Percentiles rank a stretch among this genome's conserved stretches.
Conservation (phyloP, 2,113 vertebrate species). For the Hippocampus mohnikei region DNA sequence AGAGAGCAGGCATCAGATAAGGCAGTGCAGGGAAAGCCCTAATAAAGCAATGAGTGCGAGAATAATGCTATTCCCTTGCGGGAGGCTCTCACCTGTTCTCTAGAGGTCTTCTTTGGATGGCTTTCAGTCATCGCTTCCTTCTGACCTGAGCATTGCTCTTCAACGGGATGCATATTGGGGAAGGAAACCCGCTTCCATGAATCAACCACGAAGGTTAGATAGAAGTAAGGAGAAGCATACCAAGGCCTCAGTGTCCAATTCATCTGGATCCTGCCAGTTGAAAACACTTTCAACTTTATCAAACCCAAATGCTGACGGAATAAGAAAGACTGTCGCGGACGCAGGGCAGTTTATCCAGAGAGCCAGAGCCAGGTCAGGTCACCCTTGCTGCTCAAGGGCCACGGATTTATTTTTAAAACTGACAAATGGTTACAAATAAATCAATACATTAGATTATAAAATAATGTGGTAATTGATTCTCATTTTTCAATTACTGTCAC, state of each 20-base stretch:
- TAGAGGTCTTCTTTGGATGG: neutral
- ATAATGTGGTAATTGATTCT: too few species aligned
- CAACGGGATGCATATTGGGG: conserved; percentile 38
- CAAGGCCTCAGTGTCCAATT: neutral
- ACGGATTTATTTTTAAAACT: too few species aligned
- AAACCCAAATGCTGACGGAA: too few species aligned
- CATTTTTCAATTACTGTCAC: too few species aligned
- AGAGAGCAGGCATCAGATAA: conserved; percentile 40
- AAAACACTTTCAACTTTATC: neutral
- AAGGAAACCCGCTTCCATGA: conserved; percentile 34
- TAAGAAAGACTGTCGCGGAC: too few species aligned
- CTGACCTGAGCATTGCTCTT: conserved; percentile 25
- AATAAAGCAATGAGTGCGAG: conserved; percentile 1
- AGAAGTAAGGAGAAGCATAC: conserved; percentile 21
- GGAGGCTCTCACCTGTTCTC: conserved; percentile 51
- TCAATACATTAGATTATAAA: too few species aligned
- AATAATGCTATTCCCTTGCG: neutral
- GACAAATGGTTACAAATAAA: too few species aligned
- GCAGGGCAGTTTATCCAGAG: too few species aligned
- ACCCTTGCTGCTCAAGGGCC: too few species aligned
- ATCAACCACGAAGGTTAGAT: conserved; percentile 50
- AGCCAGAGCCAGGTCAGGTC: too few species aligned
- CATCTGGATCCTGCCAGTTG: neutral
- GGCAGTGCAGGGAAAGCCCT: neutral
- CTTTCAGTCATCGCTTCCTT: neutral